phyloP scores from a whole-genome alignment of 1,140 invertebrate genomes.

The Globodera rostochiensis region DNA sequence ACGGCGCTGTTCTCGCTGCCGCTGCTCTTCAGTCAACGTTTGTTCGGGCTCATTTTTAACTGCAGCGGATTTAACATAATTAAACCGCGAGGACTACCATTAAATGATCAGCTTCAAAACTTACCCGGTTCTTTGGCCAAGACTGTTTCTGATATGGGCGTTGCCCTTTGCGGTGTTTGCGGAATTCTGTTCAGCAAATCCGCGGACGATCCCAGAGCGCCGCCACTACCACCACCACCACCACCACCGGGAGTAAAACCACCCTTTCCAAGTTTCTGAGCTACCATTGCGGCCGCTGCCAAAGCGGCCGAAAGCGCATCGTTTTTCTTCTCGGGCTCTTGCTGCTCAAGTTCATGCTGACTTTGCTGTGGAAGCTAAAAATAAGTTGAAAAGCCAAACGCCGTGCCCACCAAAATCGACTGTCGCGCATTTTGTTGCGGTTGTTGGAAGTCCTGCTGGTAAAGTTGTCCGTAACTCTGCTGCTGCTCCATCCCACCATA shows the following conservation, averaged over 20 bases:
- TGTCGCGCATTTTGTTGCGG: background rate
- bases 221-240: background rate
- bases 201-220: slow-evolving; percentile 7
- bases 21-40: background rate
- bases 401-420: background rate
- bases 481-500: background rate
- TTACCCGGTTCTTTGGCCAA: slow-evolving; percentile 15
- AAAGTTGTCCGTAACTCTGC: slow-evolving; percentile 1
- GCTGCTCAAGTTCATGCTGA: background rate
- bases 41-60: background rate
- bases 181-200: slow-evolving; percentile 27
- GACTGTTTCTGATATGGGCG: slow-evolving; percentile 11
- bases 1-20: slow-evolving; percentile 27
- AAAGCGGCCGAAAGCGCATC: slow-evolving; percentile 28
- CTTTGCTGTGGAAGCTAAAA: background rate
- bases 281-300: slow-evolving; percentile 26
- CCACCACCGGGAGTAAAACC: background rate
- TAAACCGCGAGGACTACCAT: too few relatives aligned
- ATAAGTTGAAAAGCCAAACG: too few relatives aligned
- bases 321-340: slow-evolving; percentile 6
- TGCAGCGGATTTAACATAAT: background rate
- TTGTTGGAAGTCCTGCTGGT: background rate
- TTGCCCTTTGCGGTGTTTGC: slow-evolving; percentile 24
- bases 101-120: background rate
- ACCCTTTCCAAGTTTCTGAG: slow-evolving; percentile 20